Conservation (phyloP, 2,888 invertebrate species). For the Helleia helle region DNA sequence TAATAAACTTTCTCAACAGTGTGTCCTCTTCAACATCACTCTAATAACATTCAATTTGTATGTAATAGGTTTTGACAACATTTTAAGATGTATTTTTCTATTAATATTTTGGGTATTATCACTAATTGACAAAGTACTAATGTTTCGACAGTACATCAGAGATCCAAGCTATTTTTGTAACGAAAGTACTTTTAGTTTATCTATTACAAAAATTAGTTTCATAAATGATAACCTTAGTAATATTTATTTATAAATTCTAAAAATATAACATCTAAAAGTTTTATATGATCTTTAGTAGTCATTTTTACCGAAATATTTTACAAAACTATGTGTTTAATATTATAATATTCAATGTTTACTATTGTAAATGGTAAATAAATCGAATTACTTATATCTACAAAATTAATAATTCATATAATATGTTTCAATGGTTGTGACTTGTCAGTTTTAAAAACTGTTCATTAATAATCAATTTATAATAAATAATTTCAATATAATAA, state of each 20-base stretch:
- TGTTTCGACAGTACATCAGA: not conserved
- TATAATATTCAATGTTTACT: not conserved
- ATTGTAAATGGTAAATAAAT: conserved; percentile 8
- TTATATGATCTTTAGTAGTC: conserved; percentile 5
- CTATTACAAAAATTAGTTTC: not conserved
- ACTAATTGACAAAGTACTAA: not conserved
- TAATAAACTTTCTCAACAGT: conserved; percentile 84
- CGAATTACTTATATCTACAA: not conserved
- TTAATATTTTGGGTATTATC: conserved; percentile 1
- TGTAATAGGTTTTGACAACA: not conserved
- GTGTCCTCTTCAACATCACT: not conserved
- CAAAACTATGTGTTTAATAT: not conserved
- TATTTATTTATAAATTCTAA: not conserved
- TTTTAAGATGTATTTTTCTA: conserved; percentile 5
- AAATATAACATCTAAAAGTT: not conserved
- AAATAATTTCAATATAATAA: too few species aligned
- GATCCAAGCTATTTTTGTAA: conserved; percentile 5
- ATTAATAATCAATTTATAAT: too few species aligned
- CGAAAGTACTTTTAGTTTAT: not conserved
- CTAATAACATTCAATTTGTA: not conserved
- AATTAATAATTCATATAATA: conserved; percentile 3
- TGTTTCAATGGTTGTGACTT: conserved; percentile 3
- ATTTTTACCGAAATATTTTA: not conserved
- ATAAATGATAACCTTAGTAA: not conserved
- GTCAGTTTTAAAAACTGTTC: not conserved